phyloP scores from a whole-genome alignment of 2,797 vertebrate species.

The Xyrichtys novacula region DNA sequence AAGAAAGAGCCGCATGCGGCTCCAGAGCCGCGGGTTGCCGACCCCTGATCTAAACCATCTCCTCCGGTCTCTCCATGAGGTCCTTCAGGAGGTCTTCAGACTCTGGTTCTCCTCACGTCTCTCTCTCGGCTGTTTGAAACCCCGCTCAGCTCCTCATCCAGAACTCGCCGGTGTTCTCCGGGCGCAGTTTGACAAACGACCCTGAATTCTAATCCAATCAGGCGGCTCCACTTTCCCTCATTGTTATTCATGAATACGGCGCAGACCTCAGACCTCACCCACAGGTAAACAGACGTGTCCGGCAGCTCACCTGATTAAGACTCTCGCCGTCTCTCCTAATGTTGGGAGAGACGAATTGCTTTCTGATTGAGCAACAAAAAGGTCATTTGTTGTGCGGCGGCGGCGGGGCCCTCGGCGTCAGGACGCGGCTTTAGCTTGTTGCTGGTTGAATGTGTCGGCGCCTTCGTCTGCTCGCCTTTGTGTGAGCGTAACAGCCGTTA shows the following conservation, averaged over 20 bases:
- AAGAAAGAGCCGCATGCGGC: no score
- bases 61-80: no score
- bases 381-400: constrained; percentile 33
- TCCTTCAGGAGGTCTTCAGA: no score
- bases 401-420: constrained; percentile 16
- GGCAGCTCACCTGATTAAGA: constrained; percentile 23
- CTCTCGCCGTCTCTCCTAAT: constrained; percentile 4
- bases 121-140: not conserved
- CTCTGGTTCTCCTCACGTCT: no score
- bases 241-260: not conserved
- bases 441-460: constrained; percentile 22
- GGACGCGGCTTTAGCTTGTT: constrained; percentile 31
- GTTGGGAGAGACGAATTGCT: constrained; percentile 27
- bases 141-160: not conserved
- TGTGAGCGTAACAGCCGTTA: constrained; percentile 32
- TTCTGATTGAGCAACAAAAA: constrained; percentile 48
- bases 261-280: constrained; percentile 4
- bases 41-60: no score
- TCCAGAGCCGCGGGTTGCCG: no score
- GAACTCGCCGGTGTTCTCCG: not conserved
- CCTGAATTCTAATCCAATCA: constrained; percentile 4
- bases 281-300: constrained; percentile 29
- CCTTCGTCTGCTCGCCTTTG: constrained; percentile 5
- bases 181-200: not conserved
- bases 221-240: not conserved